phyloP scores from a whole-genome alignment of 2,113 vertebrate species.

The Misgurnus mizolepis region DNA sequence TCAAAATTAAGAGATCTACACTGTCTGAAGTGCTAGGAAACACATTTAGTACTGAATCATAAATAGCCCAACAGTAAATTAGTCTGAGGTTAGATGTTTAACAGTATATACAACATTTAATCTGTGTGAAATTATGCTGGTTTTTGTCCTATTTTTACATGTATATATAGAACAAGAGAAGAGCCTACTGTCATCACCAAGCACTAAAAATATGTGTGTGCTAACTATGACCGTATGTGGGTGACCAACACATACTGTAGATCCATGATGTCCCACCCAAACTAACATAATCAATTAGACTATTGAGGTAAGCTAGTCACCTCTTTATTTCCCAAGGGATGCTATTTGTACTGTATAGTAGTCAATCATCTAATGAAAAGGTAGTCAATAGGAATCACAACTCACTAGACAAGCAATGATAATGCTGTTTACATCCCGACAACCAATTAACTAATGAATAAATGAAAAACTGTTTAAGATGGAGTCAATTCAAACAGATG shows the following conservation, averaged over 20 bases:
- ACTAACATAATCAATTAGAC: background rate
- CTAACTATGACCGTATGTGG: background rate
- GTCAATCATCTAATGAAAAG: background rate
- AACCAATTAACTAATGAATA: background rate
- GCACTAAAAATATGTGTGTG: conserved; percentile 27
- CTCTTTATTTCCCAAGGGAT: conserved; percentile 10
- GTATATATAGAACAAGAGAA: conserved; percentile 43
- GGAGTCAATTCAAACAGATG: too few species aligned
- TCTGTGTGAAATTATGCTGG: conserved; percentile 40
- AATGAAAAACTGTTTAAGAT: background rate
- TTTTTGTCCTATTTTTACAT: conserved; percentile 52
- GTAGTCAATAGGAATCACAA: background rate
- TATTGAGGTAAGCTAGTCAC: background rate
- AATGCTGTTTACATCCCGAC: background rate
- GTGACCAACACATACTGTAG: background rate
- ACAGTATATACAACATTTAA: background rate
- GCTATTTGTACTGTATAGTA: background rate
- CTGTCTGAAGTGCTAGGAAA: background rate
- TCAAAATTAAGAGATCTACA: background rate
- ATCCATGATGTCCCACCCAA: background rate
- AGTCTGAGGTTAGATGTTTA: background rate
- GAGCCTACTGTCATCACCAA: conserved; percentile 50
- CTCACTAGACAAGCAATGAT: background rate
- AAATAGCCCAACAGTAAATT: background rate
- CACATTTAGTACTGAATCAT: background rate